A percentile compares a stretch with the other conserved stretches of the same genome.
phyloP scores from a whole-genome alignment of 2,888 invertebrate genomes.

The Apotomis betuletana region DNA sequence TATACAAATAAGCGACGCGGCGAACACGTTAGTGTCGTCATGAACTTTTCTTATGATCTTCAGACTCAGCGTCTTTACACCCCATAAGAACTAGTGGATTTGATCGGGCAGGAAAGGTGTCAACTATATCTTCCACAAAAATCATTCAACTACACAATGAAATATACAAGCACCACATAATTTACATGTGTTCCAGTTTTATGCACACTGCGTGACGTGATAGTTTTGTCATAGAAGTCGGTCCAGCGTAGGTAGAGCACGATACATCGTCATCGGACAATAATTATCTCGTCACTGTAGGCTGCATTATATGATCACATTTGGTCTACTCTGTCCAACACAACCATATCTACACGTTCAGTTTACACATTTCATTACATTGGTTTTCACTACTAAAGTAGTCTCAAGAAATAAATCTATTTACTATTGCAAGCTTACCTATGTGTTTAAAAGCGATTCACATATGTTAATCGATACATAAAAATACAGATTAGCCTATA shows the following conservation, averaged over 20 bases:
- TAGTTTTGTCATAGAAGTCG: too few relatives aligned
- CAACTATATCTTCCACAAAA: too few relatives aligned
- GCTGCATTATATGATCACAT: not conserved
- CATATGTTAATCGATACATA: not conserved
- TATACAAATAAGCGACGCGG: too few relatives aligned
- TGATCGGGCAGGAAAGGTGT: too few relatives aligned
- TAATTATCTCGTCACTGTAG: not conserved
- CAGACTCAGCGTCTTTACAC: too few relatives aligned
- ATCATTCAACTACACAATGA: not conserved
- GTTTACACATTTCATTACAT: constrained; percentile 7
- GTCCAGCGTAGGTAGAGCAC: too few relatives aligned
- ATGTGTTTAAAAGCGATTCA: constrained; percentile 8
- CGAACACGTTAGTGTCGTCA: too few relatives aligned
- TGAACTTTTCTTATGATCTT: too few relatives aligned
- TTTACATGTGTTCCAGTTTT: not conserved
- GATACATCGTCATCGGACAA: too few relatives aligned
- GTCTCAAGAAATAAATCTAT: not conserved
- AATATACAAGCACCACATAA: not conserved
- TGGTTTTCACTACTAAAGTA: constrained; percentile 12
- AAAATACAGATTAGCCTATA: constrained; percentile 15
- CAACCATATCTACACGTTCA: not conserved
- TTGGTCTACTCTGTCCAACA: constrained; percentile 6
- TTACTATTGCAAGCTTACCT: constrained; percentile 14
- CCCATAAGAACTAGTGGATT: too few relatives aligned
- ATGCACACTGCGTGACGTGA: not conserved